Conservation (phyloP, 1,140 invertebrate species). For the Heliconius nattereri region DNA sequence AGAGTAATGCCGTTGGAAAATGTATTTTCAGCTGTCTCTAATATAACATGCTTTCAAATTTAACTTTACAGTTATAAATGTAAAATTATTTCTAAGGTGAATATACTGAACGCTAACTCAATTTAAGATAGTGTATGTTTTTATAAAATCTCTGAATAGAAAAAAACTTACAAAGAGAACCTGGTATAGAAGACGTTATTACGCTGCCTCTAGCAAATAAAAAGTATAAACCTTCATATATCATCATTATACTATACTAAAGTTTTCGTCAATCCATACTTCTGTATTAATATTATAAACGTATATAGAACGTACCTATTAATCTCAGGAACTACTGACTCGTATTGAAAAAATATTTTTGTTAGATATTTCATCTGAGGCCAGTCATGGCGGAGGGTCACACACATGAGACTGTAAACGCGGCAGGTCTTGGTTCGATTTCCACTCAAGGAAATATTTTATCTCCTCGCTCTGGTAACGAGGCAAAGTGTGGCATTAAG, state of each 20-base stretch:
- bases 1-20: constrained; percentile 55
- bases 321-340: no score
- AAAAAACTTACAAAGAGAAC: not conserved
- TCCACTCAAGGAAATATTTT: not conserved
- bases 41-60: constrained; percentile 27
- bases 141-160: constrained; percentile 8
- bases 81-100: constrained; percentile 6
- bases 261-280: not conserved
- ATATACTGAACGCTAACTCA: not conserved
- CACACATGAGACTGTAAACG: not conserved
- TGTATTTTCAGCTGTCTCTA: constrained; percentile 34
- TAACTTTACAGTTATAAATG: constrained; percentile 1
- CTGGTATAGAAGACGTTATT: not conserved
- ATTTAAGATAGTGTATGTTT: not conserved
- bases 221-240: not conserved
- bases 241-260: not conserved
- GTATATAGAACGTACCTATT: no score
- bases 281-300: no score
- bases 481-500: not conserved
- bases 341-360: no score
- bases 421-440: not conserved
- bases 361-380: not conserved
- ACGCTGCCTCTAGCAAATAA: not conserved
- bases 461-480: not conserved
- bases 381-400: not conserved